Evolutionary conservation across 2,113 vertebrate species (phyloP).

Genomic region (Misgurnus anguillicaudatus): DNA sequence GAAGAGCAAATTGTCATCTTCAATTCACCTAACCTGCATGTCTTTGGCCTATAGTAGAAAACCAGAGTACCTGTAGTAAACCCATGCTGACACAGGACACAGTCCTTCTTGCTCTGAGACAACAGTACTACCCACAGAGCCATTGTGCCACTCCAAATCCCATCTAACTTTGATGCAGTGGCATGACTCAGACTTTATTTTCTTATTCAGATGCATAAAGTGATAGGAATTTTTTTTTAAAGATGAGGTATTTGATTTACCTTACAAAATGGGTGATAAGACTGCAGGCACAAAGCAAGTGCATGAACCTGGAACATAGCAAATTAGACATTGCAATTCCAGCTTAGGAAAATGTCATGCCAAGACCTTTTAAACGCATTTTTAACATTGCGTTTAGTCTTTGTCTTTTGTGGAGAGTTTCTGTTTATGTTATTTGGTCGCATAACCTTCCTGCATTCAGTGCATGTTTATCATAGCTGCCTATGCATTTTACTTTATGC

Average conservation of each 20-base stretch:
- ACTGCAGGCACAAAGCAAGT: background rate
- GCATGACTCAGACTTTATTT: slow-evolving; percentile 9
- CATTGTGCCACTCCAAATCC: background rate
- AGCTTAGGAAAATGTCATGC: too few relatives aligned
- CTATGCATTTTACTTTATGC: background rate
- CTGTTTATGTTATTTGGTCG: background rate
- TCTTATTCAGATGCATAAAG: slow-evolving; percentile 2
- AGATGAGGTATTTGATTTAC: background rate
- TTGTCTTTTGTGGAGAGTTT: slow-evolving; percentile 8
- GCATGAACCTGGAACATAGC: background rate
- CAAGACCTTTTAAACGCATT: too few relatives aligned
- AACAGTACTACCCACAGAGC: too few relatives aligned
- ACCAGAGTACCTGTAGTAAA: too few relatives aligned
- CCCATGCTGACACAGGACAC: too few relatives aligned
- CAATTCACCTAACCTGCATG: too few relatives aligned
- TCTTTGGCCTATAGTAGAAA: too few relatives aligned
- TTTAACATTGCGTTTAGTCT: slow-evolving; percentile 11
- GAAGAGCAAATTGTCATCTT: too few relatives aligned
- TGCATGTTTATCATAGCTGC: slow-evolving; percentile 34
- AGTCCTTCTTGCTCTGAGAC: too few relatives aligned
- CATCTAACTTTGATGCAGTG: slow-evolving; percentile 4
- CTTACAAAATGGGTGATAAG: background rate
- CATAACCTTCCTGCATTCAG: slow-evolving; percentile 6
- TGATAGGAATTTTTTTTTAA: too few relatives aligned
- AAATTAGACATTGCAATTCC: background rate